phyloP scores from a whole-genome alignment of 2,888 invertebrate genomes.

The Dynastes tityus region DNA sequence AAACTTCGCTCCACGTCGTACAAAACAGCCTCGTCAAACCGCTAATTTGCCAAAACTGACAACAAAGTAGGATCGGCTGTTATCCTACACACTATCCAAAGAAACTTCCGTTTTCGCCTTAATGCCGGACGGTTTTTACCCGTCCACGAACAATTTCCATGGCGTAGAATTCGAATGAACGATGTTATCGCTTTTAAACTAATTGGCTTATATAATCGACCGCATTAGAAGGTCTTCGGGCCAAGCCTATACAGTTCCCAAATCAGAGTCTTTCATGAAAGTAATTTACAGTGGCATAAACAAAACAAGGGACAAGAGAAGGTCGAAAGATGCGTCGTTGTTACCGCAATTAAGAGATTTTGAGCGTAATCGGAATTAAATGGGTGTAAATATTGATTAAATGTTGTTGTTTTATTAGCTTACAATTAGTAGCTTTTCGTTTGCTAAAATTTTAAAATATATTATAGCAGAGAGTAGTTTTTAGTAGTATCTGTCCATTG shows the following conservation, averaged over 20 bases:
- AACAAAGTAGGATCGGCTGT: slow-evolving; percentile 42
- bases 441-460: not conserved
- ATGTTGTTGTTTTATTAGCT: not conserved
- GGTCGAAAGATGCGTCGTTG: slow-evolving; percentile 37
- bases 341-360: slow-evolving; percentile 45
- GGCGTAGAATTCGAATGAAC: slow-evolving; percentile 25
- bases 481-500: not conserved
- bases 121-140: slow-evolving; percentile 40
- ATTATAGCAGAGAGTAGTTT: too few species aligned
- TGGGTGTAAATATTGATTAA: not conserved
- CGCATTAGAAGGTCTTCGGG: slow-evolving; percentile 37
- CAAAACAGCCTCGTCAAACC: slow-evolving; percentile 46
- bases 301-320: slow-evolving; percentile 43
- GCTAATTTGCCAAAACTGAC: slow-evolving; percentile 48
- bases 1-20: slow-evolving; percentile 32
- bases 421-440: too few species aligned
- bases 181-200: slow-evolving; percentile 48
- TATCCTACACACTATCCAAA: slow-evolving; percentile 31
- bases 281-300: slow-evolving; percentile 48
- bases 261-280: slow-evolving; percentile 1
- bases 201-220: slow-evolving; percentile 49
- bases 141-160: slow-evolving; percentile 31
- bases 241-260: slow-evolving; percentile 20
- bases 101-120: slow-evolving; percentile 42
- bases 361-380: not conserved